phyloP scores from a whole-genome alignment of 2,113 vertebrate genomes.

The Diadophis punctatus region DNA sequence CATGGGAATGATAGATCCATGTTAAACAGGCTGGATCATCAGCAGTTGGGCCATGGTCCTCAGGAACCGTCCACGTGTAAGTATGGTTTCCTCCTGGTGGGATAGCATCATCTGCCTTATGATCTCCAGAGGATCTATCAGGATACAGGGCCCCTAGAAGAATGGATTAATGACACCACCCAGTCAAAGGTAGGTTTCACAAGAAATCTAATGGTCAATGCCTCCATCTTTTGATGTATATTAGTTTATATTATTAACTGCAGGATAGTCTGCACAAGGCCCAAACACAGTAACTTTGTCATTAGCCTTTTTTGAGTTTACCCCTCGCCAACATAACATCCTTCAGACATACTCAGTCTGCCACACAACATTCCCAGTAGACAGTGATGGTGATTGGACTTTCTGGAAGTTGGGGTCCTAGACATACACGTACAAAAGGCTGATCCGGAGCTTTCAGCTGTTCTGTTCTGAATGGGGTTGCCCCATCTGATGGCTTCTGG shows the following conservation, averaged over 20 bases:
- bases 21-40: conserved; percentile 75
- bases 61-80: conserved; percentile 73
- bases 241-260: background rate
- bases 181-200: conserved; percentile 33
- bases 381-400: background rate
- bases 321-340: background rate
- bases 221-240: background rate
- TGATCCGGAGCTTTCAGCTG: background rate
- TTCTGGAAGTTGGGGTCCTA: background rate
- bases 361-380: background rate
- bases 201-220: background rate
- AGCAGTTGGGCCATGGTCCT: conserved; percentile 70
- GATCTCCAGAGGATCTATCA: conserved; percentile 65
- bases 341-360: background rate
- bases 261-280: background rate
- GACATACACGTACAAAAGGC: background rate
- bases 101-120: conserved; percentile 73
- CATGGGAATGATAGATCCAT: conserved; percentile 77
- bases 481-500: too few species aligned
- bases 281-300: background rate
- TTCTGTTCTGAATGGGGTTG: background rate
- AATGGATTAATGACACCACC: conserved; percentile 49
- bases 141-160: conserved; percentile 75
- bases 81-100: conserved; percentile 68
- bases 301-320: background rate